phyloP scores from a whole-genome alignment of 2,888 invertebrate species.

The Shargacucullia verbasci region DNA sequence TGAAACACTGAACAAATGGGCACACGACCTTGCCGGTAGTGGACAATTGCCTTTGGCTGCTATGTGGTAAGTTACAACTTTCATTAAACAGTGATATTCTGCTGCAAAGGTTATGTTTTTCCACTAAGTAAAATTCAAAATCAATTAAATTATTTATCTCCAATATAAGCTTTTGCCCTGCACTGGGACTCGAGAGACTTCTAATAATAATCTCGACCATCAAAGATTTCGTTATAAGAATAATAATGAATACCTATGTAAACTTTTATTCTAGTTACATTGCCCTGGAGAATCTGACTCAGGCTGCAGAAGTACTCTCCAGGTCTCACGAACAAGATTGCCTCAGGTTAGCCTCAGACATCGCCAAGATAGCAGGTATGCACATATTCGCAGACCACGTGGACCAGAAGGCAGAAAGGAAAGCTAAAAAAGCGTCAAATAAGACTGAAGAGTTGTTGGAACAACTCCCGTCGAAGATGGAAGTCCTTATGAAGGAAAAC shows the following conservation, averaged over 20 bases:
- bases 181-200: no score
- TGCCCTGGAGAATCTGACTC: conserved; percentile 87
- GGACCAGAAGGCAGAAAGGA: conserved; percentile 56
- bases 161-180: no score
- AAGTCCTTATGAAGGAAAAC: conserved; percentile 60
- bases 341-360: conserved; percentile 89
- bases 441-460: conserved; percentile 58
- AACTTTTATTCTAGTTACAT: conserved; percentile 85
- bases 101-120: no score
- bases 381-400: conserved; percentile 74
- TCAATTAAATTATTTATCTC: no score
- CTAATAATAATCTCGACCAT: no score
- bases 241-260: no score
- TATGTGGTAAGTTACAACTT: conserved; percentile 67
- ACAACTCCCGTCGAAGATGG: conserved; percentile 65
- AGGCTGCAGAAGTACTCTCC: conserved; percentile 90
- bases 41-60: conserved; percentile 62
- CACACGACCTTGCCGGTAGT: conserved; percentile 18
- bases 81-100: background rate
- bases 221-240: no score
- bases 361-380: conserved; percentile 88
- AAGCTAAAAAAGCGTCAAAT: conserved; percentile 19
- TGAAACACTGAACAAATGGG: conserved; percentile 70
- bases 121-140: no score
- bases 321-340: conserved; percentile 85